Base-by-base conservation (phyloP, 2,113 vertebrate genomes). In the Cisticola juncidis region DNA sequence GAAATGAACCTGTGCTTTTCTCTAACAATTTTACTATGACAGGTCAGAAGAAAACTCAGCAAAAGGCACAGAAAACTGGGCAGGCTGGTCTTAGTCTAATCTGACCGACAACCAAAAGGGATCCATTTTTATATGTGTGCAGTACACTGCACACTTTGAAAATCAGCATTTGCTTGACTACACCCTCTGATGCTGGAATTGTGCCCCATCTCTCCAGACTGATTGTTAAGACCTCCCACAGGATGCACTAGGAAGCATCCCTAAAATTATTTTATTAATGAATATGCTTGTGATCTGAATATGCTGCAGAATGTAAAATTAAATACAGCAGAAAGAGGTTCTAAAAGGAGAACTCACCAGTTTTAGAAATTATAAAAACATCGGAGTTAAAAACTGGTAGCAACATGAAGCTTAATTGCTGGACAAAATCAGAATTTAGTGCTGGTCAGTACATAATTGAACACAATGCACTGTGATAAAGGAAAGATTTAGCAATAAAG, bases 381-480 rank as follows among this genome's bases (percentile, higher is more conserved):
- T 10, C 6, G 2, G 35, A 85, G 20, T 25, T 68, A 53, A 57
- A 87, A 87, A 47, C 4, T 40, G 19, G 17, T 48, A 16, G 31
- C 40, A 76, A 47, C 29, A 61, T 2, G 12, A 56, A 65, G 28
- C 3, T 69, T 44, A 79, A 64, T 6, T 72, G 31, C 22, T 45
- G 38, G 18, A 29, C 8, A 38, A 85, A 94, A 79, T 9, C 42
- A 91, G 42, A 81, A 60, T n/a, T 36, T 69, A 50, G 11, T 16
- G 18, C 33, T n/a, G 26, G 23, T 77, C 25, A 40, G 44, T 22
- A 11, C 1, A 0, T n/a, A 70, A 64, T 0, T n/a, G 25, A 86
- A 54, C 5, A 25, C 0, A 2, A 69, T 4, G 22, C 23, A 57
- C 12, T 29, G 25, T 3, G 0, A 28, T 23, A 36, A 4, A 58